Evolutionary conservation across 2,113 vertebrate genomes (phyloP).

Genomic region (Lota lota): DNA sequence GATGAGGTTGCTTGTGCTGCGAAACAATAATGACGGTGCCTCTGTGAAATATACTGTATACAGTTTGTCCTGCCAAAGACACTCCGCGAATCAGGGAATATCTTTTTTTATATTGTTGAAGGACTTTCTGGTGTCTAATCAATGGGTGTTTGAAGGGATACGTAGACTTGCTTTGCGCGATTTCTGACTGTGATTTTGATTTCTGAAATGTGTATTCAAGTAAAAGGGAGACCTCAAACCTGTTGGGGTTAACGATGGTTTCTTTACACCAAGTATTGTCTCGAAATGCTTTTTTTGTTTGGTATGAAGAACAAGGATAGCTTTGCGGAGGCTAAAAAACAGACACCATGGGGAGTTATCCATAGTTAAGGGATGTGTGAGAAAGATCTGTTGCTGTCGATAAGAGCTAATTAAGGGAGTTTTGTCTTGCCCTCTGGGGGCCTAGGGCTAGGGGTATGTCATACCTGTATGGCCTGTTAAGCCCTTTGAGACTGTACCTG

Average conservation of each 20-base stretch:
- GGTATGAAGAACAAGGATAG: too few relatives aligned
- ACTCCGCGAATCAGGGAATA: neutral
- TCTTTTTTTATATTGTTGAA: neutral
- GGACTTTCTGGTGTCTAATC: neutral
- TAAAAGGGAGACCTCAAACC: neutral
- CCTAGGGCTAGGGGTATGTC: too few relatives aligned
- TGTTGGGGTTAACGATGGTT: too few relatives aligned
- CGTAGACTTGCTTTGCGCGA: neutral
- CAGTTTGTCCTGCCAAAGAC: neutral
- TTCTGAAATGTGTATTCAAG: neutral
- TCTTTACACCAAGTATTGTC: too few relatives aligned
- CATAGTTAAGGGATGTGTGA: neutral
- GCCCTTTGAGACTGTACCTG: too few relatives aligned
- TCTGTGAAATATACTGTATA: neutral
- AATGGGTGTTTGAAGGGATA: neutral
- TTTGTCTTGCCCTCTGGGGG: too few relatives aligned
- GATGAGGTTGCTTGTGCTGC: too few relatives aligned
- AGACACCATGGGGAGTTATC: neutral
- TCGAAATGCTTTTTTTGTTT: too few relatives aligned
- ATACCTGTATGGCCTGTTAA: too few relatives aligned
- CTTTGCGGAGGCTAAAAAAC: neutral
- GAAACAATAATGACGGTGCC: neutral
- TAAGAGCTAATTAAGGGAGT: too few relatives aligned
- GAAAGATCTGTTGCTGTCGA: neutral
- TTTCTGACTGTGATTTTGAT: slow-evolving; percentile 2